Conservation (phyloP, 2,888 invertebrate genomes). For the Polymixis flavicincta region DNA sequence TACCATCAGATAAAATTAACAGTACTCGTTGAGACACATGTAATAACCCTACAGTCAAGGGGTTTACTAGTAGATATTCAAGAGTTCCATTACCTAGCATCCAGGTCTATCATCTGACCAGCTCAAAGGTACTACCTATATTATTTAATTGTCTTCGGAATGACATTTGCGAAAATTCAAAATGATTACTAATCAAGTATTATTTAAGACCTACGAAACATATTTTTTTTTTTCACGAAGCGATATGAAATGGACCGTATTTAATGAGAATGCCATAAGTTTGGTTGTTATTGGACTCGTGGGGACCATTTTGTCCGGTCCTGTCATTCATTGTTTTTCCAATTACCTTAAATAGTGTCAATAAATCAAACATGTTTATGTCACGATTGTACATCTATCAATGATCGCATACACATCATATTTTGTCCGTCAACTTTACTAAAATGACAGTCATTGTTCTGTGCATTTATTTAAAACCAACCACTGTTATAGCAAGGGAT, state of each 20-base stretch:
- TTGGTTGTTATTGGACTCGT: too few relatives aligned
- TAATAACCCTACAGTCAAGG: too few relatives aligned
- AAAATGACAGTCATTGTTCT: not conserved
- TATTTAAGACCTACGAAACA: too few relatives aligned
- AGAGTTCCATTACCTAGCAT: not conserved
- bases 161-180: not conserved
- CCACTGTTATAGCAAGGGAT: too few relatives aligned
- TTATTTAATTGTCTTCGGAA: not conserved
- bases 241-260: too few relatives aligned
- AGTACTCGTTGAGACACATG: too few relatives aligned
- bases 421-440: not conserved
- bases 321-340: not conserved
- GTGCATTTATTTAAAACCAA: not conserved
- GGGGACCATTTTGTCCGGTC: too few relatives aligned
- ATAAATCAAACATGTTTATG: not conserved
- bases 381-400: not conserved
- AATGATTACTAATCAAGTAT: too few relatives aligned
- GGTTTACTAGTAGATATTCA: too few relatives aligned
- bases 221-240: too few relatives aligned
- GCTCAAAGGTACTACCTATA: not conserved
- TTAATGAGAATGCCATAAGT: too few relatives aligned
- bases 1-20: too few relatives aligned
- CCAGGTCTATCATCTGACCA: not conserved
- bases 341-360: not conserved
- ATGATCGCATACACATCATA: not conserved